These are phyloP conservation scores for Hippocampus guttulatus DNA, from an alignment of 2,113 vertebrate genomes.

Conservation along the genomic window DNA sequence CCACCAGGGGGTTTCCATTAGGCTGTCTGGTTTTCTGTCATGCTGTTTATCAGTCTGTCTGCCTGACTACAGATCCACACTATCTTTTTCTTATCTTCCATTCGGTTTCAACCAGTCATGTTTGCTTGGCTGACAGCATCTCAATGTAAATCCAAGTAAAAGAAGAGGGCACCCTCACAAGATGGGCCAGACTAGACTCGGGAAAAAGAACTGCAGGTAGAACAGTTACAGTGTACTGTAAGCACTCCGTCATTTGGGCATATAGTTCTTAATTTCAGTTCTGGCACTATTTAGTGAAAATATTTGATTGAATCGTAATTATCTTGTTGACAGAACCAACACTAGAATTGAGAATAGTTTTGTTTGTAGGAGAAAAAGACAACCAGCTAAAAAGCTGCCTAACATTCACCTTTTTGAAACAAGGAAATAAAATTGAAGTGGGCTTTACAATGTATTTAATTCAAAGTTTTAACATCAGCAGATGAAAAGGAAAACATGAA, in stretches of 20 bases:
- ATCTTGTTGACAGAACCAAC: too few species aligned
- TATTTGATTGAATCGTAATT: too few species aligned
- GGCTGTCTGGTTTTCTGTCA: constrained; percentile 37
- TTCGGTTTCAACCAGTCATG: constrained; percentile 22
- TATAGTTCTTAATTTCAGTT: background rate
- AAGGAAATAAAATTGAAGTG: background rate
- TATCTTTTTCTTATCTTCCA: constrained; percentile 19
- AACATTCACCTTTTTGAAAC: background rate
- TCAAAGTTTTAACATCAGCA: background rate
- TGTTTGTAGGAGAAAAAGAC: too few species aligned
- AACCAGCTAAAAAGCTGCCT: background rate
- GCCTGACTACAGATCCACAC: constrained; percentile 34
- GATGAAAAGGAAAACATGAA: constrained; percentile 18
- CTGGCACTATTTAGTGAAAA: background rate
- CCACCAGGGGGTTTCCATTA: constrained; percentile 62
- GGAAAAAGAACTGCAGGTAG: background rate
- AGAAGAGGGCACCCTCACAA: constrained; percentile 10
- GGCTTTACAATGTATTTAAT: too few species aligned
- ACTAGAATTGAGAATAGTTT: too few species aligned
- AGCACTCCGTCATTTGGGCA: background rate
- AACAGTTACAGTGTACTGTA: background rate
- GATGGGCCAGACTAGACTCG: background rate
- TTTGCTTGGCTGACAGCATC: constrained; percentile 20
- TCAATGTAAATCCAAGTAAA: constrained; percentile 6
- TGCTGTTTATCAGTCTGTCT: constrained; percentile 31